Evolutionary conservation across 1,140 invertebrate species (phyloP), one percentile per base, ranked within the genome.

Genomic region (Meteorus sp.): DNA sequence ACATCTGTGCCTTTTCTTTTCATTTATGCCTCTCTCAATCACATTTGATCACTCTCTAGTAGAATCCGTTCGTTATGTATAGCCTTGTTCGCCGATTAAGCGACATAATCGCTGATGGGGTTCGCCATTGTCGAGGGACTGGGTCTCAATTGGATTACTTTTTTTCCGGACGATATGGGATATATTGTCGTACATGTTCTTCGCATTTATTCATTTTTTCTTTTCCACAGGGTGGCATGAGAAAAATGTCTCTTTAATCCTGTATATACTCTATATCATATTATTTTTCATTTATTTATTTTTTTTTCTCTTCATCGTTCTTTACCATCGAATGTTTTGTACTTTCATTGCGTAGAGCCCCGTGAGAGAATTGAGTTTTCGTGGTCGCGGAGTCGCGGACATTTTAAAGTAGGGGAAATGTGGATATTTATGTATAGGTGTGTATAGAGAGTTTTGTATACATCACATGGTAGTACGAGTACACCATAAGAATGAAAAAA

Each of bases 11-110:
- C n/a, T 8, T 19, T 8, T 19, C 37, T 20, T 52, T 22, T 11
- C 25, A 37, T 52, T 52, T 8, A 11, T 45, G 23, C 23, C n/a
- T 52, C n/a, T n/a, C n/a, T n/a, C n/a, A n/a, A n/a, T n/a, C n/a
- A n/a, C n/a, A n/a, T n/a, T 52, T 23, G 33, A 48, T 50, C 9
- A 8, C 22, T 8, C 27, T 15, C 43, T 22, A n/a, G 9, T 45
- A 19, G 20, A 13, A 27, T 6, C 27, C 37, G 11, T n/a, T 54
- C 44, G 53, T 52, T 59, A 23, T n/a, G n/a, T n/a, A n/a, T n/a
- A n/a, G 20, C 29, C 51, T 54, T 62, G 56, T 54, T 58, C 51
- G 50, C 52, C 60, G 55, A 62, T 62, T 58, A 62, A 62, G 19
- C 56, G 48, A 57, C 39, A 43, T 50, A 58, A 58, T 62, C 48